Evolutionary conservation across 2,888 invertebrate species (phyloP), one percentile per base, ranked within the genome.

Genomic region (Yponomeuta sedellus): DNA sequence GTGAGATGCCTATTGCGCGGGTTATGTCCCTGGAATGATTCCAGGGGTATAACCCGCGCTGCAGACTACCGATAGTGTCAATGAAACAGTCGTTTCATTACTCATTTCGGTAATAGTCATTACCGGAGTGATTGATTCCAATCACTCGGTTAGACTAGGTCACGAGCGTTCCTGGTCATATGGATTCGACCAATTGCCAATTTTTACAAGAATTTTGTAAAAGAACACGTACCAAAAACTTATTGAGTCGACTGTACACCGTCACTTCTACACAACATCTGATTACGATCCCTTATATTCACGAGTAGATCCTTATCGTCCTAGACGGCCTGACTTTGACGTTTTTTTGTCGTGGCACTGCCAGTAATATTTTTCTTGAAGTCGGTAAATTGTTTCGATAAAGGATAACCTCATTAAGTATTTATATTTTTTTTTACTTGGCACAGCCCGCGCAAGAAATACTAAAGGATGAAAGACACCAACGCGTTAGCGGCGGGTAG

Each of bases 231-330:
- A 16, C 4, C 12, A 52, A 52, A 44, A 16, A 16, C 44, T 52
- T 52, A 16, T 16, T 0, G 8, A 3, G 4, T 52, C 16, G 44
- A 52, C 12, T 52, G 44, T 52, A 52, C 44, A 3, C 1, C 44
- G 16, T 16, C 16, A 16, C 16, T 52, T 52, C 44, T 20, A 25
- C n/a, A 59, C 59, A 59, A 59, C 59, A 20, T 59, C 20, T 11
- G 59, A 59, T 59, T 59, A 59, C 25, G 71, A 72, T 67, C 66
- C 68, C 16, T 52, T 52, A 52, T 52, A 52, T 52, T 52, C 44
- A 52, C 44, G 44, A 52, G 44, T 4, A 52, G 44, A 52, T 52
- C 16, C 44, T 52, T 52, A 52, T 52, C 44, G 16, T 52, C 8
- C 44, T 16, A 52, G 44, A 52, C 34, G 5, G 10, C 44, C 44